Conservation (phyloP, 1,140 invertebrate genomes). For the Drosophila malerkotliana region DNA sequence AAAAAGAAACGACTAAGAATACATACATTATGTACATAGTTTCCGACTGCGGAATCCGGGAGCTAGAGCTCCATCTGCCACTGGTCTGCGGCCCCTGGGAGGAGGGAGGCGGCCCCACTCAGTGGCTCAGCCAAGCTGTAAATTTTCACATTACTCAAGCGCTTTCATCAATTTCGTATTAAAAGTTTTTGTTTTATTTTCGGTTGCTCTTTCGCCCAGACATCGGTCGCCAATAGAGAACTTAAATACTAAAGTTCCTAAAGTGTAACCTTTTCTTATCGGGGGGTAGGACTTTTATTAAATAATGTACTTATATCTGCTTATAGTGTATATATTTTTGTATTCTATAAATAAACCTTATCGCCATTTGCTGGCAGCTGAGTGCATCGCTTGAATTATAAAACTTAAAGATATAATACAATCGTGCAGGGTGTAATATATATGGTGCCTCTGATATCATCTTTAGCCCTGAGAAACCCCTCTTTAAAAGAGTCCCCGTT, state of each 20-base stretch:
- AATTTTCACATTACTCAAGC: slow-evolving; percentile 53
- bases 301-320: background rate
- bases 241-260: background rate
- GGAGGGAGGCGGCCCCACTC: background rate
- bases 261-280: background rate
- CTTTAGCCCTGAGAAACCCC: background rate
- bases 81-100: no score
- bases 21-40: slow-evolving; percentile 19
- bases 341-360: slow-evolving; percentile 6
- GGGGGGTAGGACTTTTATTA: background rate
- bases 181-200: slow-evolving; percentile 16
- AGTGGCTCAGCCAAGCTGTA: slow-evolving; percentile 36
- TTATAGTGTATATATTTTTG: background rate
- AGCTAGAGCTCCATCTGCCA: slow-evolving; percentile 6
- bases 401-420: background rate
- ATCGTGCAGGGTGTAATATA: background rate
- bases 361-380: background rate
- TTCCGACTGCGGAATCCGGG: slow-evolving; percentile 12
- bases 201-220: slow-evolving; percentile 1
- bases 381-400: background rate
- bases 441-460: no score
- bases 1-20: slow-evolving; percentile 6
- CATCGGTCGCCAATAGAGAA: slow-evolving; percentile 5
- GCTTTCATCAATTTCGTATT: slow-evolving; percentile 48
- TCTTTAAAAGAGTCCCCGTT: background rate